These are phyloP conservation scores for Cricetomys ansorgei DNA, from an alignment of 2,113 vertebrate genomes.

Conservation along the genomic window DNA sequence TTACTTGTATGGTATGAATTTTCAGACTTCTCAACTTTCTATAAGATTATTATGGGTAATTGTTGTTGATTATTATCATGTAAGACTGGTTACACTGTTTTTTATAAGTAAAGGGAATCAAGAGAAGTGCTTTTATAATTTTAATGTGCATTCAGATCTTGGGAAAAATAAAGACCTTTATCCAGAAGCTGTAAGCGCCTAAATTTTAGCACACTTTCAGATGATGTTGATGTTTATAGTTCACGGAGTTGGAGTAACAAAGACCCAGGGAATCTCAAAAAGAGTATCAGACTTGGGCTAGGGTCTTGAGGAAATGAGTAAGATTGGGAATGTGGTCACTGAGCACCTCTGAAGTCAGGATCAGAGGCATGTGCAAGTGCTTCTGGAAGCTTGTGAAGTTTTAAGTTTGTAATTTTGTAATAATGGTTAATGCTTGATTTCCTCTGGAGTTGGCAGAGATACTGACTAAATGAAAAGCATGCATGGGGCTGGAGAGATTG, in stretches of 20 bases:
- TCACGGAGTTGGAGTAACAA: neutral
- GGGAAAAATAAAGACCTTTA: constrained; percentile 51
- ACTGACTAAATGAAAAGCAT: neutral
- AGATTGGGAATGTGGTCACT: neutral
- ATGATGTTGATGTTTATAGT: neutral
- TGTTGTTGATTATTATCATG: neutral
- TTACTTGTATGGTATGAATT: neutral
- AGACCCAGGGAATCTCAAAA: neutral
- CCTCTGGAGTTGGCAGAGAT: neutral
- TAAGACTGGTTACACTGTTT: neutral
- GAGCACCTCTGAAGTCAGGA: neutral
- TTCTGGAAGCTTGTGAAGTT: neutral
- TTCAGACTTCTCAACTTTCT: neutral
- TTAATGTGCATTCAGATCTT: constrained; percentile 5
- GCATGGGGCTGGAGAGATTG: no score
- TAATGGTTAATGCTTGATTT: neutral
- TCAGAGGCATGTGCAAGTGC: neutral
- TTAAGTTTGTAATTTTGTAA: neutral
- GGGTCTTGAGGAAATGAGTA: neutral
- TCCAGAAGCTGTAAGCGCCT: constrained; percentile 15
- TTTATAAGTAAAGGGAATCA: neutral
- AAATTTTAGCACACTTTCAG: constrained; percentile 41
- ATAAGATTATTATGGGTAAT: neutral
- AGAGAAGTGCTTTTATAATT: neutral
- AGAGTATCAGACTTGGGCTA: neutral